Evolutionary conservation across 2,888 invertebrate species (phyloP), one percentile per base, ranked within the genome.

Genomic region (Abscondita cerata): DNA sequence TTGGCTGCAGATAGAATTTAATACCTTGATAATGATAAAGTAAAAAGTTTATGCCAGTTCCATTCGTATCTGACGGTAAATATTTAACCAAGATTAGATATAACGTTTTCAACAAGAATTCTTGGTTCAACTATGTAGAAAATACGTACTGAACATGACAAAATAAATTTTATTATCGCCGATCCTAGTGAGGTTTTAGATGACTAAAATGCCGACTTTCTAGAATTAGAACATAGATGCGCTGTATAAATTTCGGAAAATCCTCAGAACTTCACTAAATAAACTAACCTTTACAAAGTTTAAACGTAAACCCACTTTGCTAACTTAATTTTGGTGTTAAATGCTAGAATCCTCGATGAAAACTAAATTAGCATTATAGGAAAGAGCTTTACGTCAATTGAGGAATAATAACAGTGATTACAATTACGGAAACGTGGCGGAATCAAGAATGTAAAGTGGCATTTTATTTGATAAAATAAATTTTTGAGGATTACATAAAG

Each of bases 51-150:
- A 6, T 25, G 6, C 25, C 25, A 2, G 25, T 25, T 25, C 6
- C 25, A 6, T 25, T 25, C 25, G 25, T 25, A 25, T 25, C 25
- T 25, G 31, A 40, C 11, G 9, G 58, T 36, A 58, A 58, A 58
- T 58, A 58, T 58, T 51, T 51, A 36, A 18, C 8, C 25, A 19
- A 16, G 58, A 58, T 58, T 52, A 58, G 58, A 58, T 58, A 52
- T n/a, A 5, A 18, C 15, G 55, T 25, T 25, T 6, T 25, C 25
- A 4, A 25, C 25, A 4, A 25, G 25, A 25, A 25, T 25, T 25
- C 6, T 25, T 25, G 25, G 25, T 25, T 4, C 6, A 25, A 25
- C 6, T 4, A 25, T 25, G 25, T 25, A 25, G 2, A 25, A 25
- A 25, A 25, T 25, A 25, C 2, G 25, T 25, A 25, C 25, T 25